A percentile compares a stretch with the other conserved stretches of the same genome.
Conservation (phyloP, 2,888 invertebrate species). For the Leptinotarsa peninsularis region DNA sequence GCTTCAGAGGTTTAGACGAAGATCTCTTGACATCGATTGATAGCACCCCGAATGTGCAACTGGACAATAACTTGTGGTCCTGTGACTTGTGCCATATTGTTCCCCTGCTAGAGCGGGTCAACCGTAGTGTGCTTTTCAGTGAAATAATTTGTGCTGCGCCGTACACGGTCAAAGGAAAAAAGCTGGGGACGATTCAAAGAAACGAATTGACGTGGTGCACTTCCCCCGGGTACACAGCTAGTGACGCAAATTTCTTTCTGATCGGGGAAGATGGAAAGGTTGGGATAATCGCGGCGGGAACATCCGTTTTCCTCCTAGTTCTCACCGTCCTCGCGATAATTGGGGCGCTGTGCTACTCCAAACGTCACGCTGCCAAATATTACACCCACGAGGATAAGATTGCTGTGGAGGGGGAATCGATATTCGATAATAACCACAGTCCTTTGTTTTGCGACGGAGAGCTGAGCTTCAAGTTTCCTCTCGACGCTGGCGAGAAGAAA, state of each 20-base stretch:
- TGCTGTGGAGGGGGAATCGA: constrained; percentile 63
- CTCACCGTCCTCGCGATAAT: constrained; percentile 66
- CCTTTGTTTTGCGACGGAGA: constrained; percentile 67
- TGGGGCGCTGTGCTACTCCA: constrained; percentile 74
- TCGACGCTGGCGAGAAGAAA: constrained; percentile 62
- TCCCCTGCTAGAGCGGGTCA: constrained; percentile 72
- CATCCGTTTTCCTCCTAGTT: constrained; percentile 70
- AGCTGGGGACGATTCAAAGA: constrained; percentile 63
- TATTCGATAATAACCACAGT: constrained; percentile 66
- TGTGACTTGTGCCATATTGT: constrained; percentile 77
- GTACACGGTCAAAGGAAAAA: constrained; percentile 69
- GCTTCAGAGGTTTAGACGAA: constrained; percentile 73
- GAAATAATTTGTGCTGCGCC: constrained; percentile 73
- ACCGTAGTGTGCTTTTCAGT: constrained; percentile 68
- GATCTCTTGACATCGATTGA: constrained; percentile 65
- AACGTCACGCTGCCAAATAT: constrained; percentile 81
- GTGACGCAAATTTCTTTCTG: constrained; percentile 66
- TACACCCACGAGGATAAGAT: constrained; percentile 83
- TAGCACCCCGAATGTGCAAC: constrained; percentile 58
- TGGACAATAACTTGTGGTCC: constrained; percentile 76
- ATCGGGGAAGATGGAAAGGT: constrained; percentile 70
- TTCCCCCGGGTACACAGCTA: constrained; percentile 69
- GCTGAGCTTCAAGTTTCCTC: constrained; percentile 72
- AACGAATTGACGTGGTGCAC: constrained; percentile 69
- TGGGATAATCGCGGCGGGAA: constrained; percentile 68